Conservation (phyloP, 1,140 invertebrate genomes). For the Ctenoplectra terminalis region DNA sequence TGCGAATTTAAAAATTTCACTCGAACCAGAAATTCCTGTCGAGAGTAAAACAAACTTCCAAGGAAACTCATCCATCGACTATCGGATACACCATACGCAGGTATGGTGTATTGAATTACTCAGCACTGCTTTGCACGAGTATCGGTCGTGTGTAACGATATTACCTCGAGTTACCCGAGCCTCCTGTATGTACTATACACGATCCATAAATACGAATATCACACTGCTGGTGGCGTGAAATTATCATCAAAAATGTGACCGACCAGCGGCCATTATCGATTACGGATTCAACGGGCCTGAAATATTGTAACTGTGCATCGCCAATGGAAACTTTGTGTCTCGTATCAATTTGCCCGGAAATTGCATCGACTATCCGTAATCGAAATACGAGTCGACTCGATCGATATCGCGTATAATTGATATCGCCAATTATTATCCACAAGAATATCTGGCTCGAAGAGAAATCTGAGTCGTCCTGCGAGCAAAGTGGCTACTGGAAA, state of each 20-base stretch:
- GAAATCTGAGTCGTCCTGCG: neutral
- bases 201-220: slow-evolving; percentile 47
- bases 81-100: slow-evolving; percentile 8
- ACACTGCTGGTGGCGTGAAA: neutral
- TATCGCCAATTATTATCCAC: neutral
- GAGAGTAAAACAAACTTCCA: neutral
- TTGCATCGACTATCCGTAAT: neutral
- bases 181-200: slow-evolving; percentile 44
- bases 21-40: neutral
- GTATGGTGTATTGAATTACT: slow-evolving; percentile 45
- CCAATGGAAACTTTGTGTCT: neutral
- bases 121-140: neutral
- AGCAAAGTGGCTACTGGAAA: neutral
- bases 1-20: too few species aligned
- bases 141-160: slow-evolving; percentile 36
- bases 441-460: neutral
- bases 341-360: neutral
- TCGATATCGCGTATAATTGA: neutral
- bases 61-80: neutral
- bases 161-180: slow-evolving; percentile 38
- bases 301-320: slow-evolving; percentile 18
- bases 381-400: neutral
- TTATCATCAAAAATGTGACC: slow-evolving; percentile 41
- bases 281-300: slow-evolving; percentile 25
- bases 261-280: slow-evolving; percentile 26